Percentiles rank a stretch among this genome's conserved stretches.
Conservation (phyloP, 2,888 invertebrate species). For the Yponomeuta sedellus region DNA sequence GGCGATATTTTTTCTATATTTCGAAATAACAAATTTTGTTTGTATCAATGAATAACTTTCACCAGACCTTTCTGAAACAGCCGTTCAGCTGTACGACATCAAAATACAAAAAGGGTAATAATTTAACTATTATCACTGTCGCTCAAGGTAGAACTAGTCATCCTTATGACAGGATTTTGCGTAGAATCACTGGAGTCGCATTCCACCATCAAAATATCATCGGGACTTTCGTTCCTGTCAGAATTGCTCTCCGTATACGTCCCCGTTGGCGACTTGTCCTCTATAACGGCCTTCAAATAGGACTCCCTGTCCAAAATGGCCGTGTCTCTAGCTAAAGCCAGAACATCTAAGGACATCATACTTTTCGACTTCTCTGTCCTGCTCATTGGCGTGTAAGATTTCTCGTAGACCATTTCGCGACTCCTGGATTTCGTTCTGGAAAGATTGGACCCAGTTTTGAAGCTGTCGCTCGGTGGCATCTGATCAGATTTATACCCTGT, state of each 20-base stretch:
- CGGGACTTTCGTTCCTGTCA: slow-evolving; percentile 64
- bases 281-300: slow-evolving; percentile 66
- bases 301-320: slow-evolving; percentile 62
- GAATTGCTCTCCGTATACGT: slow-evolving; percentile 70
- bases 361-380: slow-evolving; percentile 62
- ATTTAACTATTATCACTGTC: slow-evolving; percentile 66
- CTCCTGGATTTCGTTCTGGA: slow-evolving; percentile 54
- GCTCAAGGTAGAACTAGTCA: slow-evolving; percentile 64
- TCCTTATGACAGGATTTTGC: slow-evolving; percentile 66
- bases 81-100: neutral
- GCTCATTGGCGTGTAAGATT: slow-evolving; percentile 47
- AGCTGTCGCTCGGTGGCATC: slow-evolving; percentile 49
- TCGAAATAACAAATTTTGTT: too few relatives aligned
- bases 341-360: slow-evolving; percentile 68
- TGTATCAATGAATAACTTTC: too few relatives aligned
- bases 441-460: slow-evolving; percentile 46
- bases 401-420: slow-evolving; percentile 56
- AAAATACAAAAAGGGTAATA: neutral
- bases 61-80: too few relatives aligned
- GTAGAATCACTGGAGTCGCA: slow-evolving; percentile 68
- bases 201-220: slow-evolving; percentile 68
- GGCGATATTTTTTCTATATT: too few relatives aligned
- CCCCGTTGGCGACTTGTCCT: slow-evolving; percentile 65
- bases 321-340: slow-evolving; percentile 60
- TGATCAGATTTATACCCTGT: slow-evolving; percentile 34